phyloP scores from a whole-genome alignment of 2,888 invertebrate species.

The Linnaemya tessellans region DNA sequence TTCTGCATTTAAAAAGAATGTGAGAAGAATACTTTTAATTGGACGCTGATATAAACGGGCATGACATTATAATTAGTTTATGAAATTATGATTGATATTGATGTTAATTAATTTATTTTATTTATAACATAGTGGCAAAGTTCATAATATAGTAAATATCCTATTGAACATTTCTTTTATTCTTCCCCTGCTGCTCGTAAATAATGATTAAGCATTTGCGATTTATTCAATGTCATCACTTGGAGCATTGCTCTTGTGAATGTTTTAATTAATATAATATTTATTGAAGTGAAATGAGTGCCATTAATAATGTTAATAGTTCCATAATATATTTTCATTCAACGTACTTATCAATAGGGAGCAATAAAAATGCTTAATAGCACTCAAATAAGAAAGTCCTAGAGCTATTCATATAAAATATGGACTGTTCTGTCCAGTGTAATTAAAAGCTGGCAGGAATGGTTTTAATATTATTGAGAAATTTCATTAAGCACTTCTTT shows the following conservation, averaged over 20 bases:
- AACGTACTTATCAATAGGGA: not conserved
- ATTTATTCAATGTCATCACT: not conserved
- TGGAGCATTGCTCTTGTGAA: not conserved
- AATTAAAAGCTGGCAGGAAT: too few relatives aligned
- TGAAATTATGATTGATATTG: not conserved
- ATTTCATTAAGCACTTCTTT: too few relatives aligned
- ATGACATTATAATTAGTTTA: conserved; percentile 13
- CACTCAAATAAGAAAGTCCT: not conserved
- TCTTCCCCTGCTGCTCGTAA: not conserved
- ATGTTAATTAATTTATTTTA: not conserved
- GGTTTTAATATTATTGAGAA: too few relatives aligned
- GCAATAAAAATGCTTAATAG: not conserved
- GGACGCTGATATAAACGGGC: not conserved
- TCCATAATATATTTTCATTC: not conserved
- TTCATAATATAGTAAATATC: too few relatives aligned
- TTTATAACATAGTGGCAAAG: too few relatives aligned
- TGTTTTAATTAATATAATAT: conserved; percentile 1
- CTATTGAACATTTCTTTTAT: not conserved
- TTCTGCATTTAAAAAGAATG: not conserved
- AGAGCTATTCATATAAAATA: too few relatives aligned
- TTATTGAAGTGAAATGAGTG: not conserved
- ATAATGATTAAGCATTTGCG: not conserved
- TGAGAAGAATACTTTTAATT: not conserved
- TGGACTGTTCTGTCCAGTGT: too few relatives aligned
- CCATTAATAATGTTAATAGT: not conserved